Evolutionary conservation across 2,888 invertebrate genomes (phyloP), one percentile per base, ranked within the genome.

Genomic region (Drosophila lacicola): DNA sequence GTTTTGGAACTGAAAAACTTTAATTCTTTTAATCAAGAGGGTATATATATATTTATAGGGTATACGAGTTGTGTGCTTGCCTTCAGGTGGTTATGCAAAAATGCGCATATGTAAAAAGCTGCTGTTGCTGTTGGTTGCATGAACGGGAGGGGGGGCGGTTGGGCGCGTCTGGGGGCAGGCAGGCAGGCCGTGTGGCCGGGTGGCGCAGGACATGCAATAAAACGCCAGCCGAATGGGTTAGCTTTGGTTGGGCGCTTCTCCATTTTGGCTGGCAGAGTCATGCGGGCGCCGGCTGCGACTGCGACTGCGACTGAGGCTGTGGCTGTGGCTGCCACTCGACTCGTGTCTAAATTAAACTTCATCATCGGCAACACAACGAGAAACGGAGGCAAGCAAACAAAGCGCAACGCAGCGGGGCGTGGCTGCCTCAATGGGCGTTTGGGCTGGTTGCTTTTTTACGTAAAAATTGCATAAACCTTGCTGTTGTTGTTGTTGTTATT

Each of bases 341-440:
- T 29, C 29, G 70, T 81, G 82, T 87, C 75, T 80, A 88, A 89
- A 87, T 87, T 77, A 88, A 87, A 89, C 86, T 87, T 87, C 86
- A 87, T 87, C 86, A 87, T 89, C 80, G 67, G 60, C 84, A 74
- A 60, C 65, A 81, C 49, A 74, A 61, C 68, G 63, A 36, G 76
- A 79, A 82, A 71, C 60, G 65, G 70, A 69, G 80, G 42, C 80
- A 69, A 70, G 64, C 70, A 74, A 83, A 81, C 78, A 84, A 81
- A 88, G 77, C 63, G 69, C 49, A 79, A 39, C 65, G 47, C 58
- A 53, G 50, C 44, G 62, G 42, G 65, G 70, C 67, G 78, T 70
- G 67, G 70, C 51, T 46, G 57, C 71, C 39, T 73, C 66, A 50
- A 70, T 70, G 66, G 72, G 78, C 62, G 64, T 74, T 69, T 74